These are phyloP conservation scores for Numida meleagris DNA, from an alignment of 2,113 vertebrate species.

Conservation along the genomic window DNA sequence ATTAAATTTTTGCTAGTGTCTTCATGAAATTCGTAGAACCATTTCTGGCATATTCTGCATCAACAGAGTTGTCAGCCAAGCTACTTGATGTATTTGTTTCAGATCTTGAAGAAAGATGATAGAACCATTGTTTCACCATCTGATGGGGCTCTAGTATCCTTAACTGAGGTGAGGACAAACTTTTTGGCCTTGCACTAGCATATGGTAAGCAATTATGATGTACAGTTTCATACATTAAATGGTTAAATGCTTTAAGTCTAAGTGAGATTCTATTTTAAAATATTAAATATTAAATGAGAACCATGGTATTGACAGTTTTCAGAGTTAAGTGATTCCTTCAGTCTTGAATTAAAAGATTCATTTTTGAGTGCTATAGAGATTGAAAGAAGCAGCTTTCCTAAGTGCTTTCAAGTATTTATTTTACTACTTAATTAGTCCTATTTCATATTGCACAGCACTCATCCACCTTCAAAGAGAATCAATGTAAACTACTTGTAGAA, in stretches of 20 bases:
- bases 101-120: constrained; percentile 79
- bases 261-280: background rate
- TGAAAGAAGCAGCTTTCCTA: background rate
- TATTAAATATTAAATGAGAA: background rate
- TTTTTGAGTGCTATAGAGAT: background rate
- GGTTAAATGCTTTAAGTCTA: background rate
- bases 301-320: background rate
- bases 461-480: background rate
- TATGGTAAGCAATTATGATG: background rate
- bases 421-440: background rate
- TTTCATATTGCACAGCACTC: background rate
- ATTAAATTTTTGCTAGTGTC: background rate
- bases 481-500: background rate
- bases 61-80: background rate
- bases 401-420: background rate
- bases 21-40: background rate
- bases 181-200: background rate
- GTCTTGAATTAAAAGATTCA: background rate
- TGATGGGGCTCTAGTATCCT: constrained; percentile 38
- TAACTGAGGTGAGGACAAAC: constrained; percentile 74
- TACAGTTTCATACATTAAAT: background rate
- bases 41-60: background rate
- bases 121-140: constrained; percentile 13
- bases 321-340: background rate
- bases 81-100: background rate